Conservation (phyloP, 1,140 invertebrate genomes). For the Anastrepha ludens region DNA sequence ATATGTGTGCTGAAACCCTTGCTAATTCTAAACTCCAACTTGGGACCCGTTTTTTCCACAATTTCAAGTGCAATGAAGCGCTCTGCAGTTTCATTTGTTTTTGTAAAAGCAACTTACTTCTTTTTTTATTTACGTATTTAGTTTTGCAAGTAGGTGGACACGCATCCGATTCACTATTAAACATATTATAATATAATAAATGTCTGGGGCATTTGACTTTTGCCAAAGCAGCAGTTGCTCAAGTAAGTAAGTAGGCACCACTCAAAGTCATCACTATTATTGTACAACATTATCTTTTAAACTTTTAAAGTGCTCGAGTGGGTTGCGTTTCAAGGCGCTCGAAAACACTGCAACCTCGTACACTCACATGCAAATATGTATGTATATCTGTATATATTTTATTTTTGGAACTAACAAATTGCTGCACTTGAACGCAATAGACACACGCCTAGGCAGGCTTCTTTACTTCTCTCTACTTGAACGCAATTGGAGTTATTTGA, state of each 20-base stretch:
- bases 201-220: neutral
- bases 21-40: too few relatives aligned
- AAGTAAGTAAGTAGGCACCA: conserved; percentile 29
- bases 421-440: conserved; percentile 42
- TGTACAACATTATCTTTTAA: neutral
- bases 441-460: neutral
- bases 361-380: neutral
- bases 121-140: neutral
- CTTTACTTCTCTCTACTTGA: conserved; percentile 18
- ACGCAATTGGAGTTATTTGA: neutral
- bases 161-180: conserved; percentile 22
- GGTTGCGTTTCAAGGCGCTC: conserved; percentile 24
- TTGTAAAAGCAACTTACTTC: too few relatives aligned
- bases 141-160: conserved; percentile 26
- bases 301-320: conserved; percentile 17
- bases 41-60: too few relatives aligned
- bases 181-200: neutral
- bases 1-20: too few relatives aligned
- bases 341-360: neutral
- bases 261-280: conserved; percentile 44
- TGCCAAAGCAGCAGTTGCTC: conserved; percentile 16
- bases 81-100: too few relatives aligned
- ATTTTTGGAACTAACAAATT: conserved; percentile 13
- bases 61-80: too few relatives aligned
- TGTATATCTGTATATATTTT: neutral